Evolutionary conservation across 1,140 invertebrate species (phyloP), one percentile per base, ranked within the genome.

Genomic region (Portunus trituberculatus): DNA sequence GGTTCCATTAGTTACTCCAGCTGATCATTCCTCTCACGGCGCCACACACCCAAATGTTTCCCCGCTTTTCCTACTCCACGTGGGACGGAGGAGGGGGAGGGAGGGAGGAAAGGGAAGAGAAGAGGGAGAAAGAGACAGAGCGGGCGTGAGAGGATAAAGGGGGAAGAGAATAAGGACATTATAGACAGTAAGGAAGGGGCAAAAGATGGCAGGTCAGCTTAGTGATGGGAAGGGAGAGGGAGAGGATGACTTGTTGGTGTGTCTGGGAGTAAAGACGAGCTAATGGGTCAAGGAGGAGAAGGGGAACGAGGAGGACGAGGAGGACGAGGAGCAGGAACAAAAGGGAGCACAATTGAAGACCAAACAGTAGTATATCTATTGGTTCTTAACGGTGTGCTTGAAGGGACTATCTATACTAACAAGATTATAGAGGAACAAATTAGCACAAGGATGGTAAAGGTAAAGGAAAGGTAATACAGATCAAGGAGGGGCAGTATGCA

Each of bases 131-230:
- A 87, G 84, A 12, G 48, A 31, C 12, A 46, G n/a, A 91, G 89
- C 46, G 45, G 89, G 31, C 32, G n/a, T 16, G 45, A 46, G 86
- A 88, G 32, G 86, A 88, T 39, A 88, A 46, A 46, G 45, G 86
- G 86, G 29, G 32, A 88, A 88, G 12, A 10, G 83, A 86, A 86
- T 86, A 86, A 86, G 45, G 86, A 88, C 32, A 88, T 32, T 39
- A 32, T 88, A 29, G 45, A 88, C 31, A 86, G 16, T 31, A 88
- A 88, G 31, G 29, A 88, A 46, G 86, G 45, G 52, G 16, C 10
- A 59, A 10, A 20, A 59, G 52, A 59, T 59, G 52, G 12, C 52
- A 59, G 52, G 52, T 59, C 10, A 59, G 52, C 16, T 59, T 59
- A 20, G 52, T 59, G 16, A n/a, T 59, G 52, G 52, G n/a, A n/a